Conservation (phyloP, 2,797 vertebrate species). For the Cynopterus sphinx region DNA sequence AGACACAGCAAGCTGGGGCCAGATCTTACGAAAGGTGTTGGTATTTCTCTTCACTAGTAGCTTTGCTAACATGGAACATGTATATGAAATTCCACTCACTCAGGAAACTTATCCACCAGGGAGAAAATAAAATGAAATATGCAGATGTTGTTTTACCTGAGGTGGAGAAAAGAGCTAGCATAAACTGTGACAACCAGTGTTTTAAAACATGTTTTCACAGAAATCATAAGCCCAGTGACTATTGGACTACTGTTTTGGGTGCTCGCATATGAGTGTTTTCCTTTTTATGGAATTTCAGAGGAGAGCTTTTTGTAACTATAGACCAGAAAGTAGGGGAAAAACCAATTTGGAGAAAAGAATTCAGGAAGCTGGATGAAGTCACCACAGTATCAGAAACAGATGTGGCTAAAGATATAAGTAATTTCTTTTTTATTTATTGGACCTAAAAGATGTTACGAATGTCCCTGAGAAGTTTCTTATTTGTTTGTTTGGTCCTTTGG, state of each 20-base stretch:
- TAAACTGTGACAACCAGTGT: neutral
- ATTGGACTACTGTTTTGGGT: neutral
- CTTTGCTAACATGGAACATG: neutral
- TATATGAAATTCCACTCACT: neutral
- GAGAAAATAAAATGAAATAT: neutral
- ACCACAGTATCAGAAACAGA: conserved; percentile 18
- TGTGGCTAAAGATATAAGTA: neutral
- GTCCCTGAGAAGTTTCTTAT: neutral
- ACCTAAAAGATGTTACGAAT: neutral
- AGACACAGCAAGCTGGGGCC: neutral
- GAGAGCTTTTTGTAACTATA: neutral
- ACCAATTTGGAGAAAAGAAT: neutral
- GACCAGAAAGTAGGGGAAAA: neutral
- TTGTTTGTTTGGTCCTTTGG: neutral
- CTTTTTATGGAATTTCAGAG: neutral
- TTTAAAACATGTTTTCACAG: neutral
- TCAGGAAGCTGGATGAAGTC: conserved; percentile 21
- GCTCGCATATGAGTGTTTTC: neutral
- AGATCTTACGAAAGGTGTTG: neutral
- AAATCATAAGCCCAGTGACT: neutral
- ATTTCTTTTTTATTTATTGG: conserved; percentile 6
- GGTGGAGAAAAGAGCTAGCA: neutral
- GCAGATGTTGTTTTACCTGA: neutral
- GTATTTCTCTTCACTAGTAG: neutral
- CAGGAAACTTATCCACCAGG: neutral